Evolutionary conservation across 2,888 invertebrate genomes (phyloP), one percentile per base, ranked within the genome.

Genomic region (Xestoiulus laeticollis): DNA sequence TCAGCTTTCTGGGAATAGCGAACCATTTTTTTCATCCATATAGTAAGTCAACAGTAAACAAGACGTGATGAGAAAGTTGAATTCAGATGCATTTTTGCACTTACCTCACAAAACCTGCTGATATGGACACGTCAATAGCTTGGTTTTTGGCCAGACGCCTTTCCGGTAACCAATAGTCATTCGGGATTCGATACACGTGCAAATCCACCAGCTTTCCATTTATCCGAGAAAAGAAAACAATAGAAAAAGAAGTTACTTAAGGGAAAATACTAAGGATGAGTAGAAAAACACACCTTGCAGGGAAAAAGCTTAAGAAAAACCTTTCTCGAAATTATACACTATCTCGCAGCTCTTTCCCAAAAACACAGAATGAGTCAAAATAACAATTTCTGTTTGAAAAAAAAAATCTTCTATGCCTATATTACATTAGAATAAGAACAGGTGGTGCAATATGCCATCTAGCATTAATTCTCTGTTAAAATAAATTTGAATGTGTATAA

Each of bases 81-180:
- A 59, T 59, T 22, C n/a, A 22, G 38, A 84, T 26, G 32, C 84
- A 33, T 38, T 33, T 84, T 84, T 84, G 33, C 38, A 32, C 38
- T 84, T 90, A 93, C 93, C 93, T 91, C 88, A 93, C 92, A 90
- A 93, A 93, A 88, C 93, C 93, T 48, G 93, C 91, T 10, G 93
- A 93, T 14, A 93, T 91, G 10, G 93, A 92, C 88, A 93, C 92
- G 86, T 92, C 92, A 53, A 93, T 92, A 85, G 92, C 91, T 89
- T 92, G 91, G 90, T 93, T 93, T 89, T 92, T 91, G 89, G 93
- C 92, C 89, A 93, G 92, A 90, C 92, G 91, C 89, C 92, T 91
- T 85, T 91, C 91, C 59, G 92, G 92, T 87, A 92, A 91, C 93
- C 93, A 93, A 89, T 93, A 91, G 87, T 92, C 92, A 88, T 92